Base-by-base conservation (phyloP, 1,140 invertebrate species). In the Heliconius himera region DNA sequence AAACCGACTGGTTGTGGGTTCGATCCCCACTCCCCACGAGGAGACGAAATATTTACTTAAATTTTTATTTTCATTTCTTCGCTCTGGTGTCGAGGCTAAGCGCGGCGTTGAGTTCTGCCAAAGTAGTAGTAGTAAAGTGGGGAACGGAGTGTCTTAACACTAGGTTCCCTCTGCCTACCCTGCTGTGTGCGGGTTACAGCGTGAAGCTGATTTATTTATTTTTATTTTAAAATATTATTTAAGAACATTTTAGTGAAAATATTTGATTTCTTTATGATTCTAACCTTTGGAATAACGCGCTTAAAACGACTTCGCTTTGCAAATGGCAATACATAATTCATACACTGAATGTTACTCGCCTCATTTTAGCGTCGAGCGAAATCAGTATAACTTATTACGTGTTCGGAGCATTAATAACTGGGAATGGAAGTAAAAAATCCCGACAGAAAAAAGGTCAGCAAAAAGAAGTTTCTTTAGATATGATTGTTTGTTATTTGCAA, bases 291-390 rank as follows among this genome's bases (percentile, higher is more conserved):
- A 75, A 81, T 75, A 66, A 78, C 66, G 73, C 74, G 60, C 74
- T 81, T 71, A 76, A 81, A 73, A 70, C 16, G 60, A 73, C 76
- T 70, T 51, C 72, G 73, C 73, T 78, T 81, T 76, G 80, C 80
- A 81, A 78, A 78, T 78, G 76, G 66, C 71, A 70, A 76, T 81
- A 78, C 70, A 81, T 81, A 81, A 81, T 81, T 81, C 80, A 81
- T 81, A 81, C 77, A 76, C 78, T 78, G 80, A 81, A 81, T 81
- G 75, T 74, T 81, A 77, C 60, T 81, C 73, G 77, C 38, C 77
- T 81, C 77, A 78, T 81, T 81, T 81, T 73, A 72, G 33, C 76
- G 80, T 76, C 49, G 46, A 71, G 75, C 73, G 11, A 73, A 81
- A 81, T 81, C 80, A 78, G 80, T 81, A 78, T 81, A 78, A 77